A percentile compares a stretch with the other conserved stretches of the same genome.
phyloP scores from a whole-genome alignment of 2,888 invertebrate species.

The Melikaiella ostensackeni region DNA sequence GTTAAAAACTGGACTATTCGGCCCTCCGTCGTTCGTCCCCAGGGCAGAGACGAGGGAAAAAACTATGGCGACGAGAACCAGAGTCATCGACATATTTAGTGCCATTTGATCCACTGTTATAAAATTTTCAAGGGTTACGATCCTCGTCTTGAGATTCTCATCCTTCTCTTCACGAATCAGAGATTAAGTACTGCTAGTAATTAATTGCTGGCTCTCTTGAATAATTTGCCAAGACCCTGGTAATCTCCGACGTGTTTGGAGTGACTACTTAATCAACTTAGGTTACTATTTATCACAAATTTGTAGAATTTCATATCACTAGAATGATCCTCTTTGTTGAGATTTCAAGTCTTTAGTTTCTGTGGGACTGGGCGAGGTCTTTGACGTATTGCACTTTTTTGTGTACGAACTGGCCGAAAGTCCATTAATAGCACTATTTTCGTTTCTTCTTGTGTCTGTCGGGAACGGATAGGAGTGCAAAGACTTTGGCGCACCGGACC shows the following conservation, averaged over 20 bases:
- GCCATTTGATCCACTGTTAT: neutral
- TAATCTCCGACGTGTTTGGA: neutral
- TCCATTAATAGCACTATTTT: slow-evolving; percentile 27
- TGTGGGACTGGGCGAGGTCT: neutral
- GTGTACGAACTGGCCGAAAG: slow-evolving; percentile 18
- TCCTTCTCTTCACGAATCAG: neutral
- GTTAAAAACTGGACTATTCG: slow-evolving; percentile 72
- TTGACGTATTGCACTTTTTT: slow-evolving; percentile 17
- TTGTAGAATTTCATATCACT: slow-evolving; percentile 35
- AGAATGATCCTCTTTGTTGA: slow-evolving; percentile 4
- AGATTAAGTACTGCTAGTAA: slow-evolving; percentile 4
- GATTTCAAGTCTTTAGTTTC: neutral
- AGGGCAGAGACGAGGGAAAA: slow-evolving; percentile 42
- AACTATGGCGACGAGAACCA: neutral
- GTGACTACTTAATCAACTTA: slow-evolving; percentile 34
- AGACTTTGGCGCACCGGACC: slow-evolving; percentile 29
- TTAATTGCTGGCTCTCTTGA: neutral
- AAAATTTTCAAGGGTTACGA: neutral
- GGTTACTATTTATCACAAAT: slow-evolving; percentile 37
- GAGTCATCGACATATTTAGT: slow-evolving; percentile 3
- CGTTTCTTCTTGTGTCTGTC: slow-evolving; percentile 21
- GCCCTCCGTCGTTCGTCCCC: slow-evolving; percentile 69
- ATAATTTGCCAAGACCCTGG: slow-evolving; percentile 3
- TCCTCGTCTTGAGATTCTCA: slow-evolving; percentile 12
- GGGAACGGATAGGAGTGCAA: slow-evolving; percentile 31